These are phyloP conservation scores for Notolepis coatsorum DNA, from an alignment of 2,797 vertebrate species.

Conservation along the genomic window DNA sequence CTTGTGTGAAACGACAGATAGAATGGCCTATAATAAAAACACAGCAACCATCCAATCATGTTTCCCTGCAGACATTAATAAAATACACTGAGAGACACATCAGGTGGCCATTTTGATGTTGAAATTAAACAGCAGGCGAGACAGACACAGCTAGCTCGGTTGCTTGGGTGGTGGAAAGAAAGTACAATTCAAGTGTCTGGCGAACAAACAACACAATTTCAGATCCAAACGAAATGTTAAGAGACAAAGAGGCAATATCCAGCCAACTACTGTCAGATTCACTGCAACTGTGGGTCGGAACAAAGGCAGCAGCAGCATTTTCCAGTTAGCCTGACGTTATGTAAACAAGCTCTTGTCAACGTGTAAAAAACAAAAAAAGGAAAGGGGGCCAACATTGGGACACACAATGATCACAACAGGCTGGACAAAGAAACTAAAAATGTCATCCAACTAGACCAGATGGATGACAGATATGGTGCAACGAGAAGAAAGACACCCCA, in stretches of 20 bases:
- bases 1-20: not conserved
- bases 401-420: slow-evolving; percentile 45
- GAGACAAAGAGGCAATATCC: slow-evolving; percentile 12
- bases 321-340: slow-evolving; percentile 70
- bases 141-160: slow-evolving; percentile 57
- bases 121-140: slow-evolving; percentile 73
- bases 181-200: slow-evolving; percentile 47
- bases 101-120: slow-evolving; percentile 81
- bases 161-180: slow-evolving; percentile 54
- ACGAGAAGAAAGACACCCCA: slow-evolving; percentile 48
- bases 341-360: slow-evolving; percentile 77
- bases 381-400: slow-evolving; percentile 33
- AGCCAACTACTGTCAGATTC: slow-evolving; percentile 19
- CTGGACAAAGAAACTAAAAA: slow-evolving; percentile 53
- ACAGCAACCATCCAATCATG: slow-evolving; percentile 23
- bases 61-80: slow-evolving; percentile 50
- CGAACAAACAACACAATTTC: slow-evolving; percentile 35
- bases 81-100: slow-evolving; percentile 71
- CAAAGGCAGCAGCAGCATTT: slow-evolving; percentile 70
- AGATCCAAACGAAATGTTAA: no score
- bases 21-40: not conserved
- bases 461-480: slow-evolving; percentile 27
- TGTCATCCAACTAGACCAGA: slow-evolving; percentile 20
- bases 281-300: slow-evolving; percentile 38
- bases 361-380: slow-evolving; percentile 35